Conservation (phyloP, 2,797 vertebrate genomes). For the Serranus cabrilla region DNA sequence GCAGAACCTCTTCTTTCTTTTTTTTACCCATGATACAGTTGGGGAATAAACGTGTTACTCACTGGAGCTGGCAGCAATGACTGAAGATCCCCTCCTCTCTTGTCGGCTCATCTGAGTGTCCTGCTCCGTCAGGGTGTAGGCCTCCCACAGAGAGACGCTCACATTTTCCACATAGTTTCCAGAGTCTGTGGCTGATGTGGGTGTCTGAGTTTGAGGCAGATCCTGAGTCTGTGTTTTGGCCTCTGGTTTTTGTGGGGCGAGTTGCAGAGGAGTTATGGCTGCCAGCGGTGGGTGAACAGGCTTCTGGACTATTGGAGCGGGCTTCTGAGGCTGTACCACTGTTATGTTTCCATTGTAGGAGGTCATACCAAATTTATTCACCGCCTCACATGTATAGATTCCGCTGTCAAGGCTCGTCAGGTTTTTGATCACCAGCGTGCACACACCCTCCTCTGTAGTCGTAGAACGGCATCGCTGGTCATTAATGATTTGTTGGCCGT, state of each 20-base stretch:
- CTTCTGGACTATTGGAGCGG: slow-evolving; percentile 41
- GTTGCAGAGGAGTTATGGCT: slow-evolving; percentile 87
- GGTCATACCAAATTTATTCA: slow-evolving; percentile 90
- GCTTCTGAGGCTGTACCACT: slow-evolving; percentile 81
- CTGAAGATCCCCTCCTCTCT: slow-evolving; percentile 71
- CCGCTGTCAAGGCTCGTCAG: slow-evolving; percentile 87
- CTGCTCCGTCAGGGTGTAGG: slow-evolving; percentile 79
- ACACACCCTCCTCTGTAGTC: slow-evolving; percentile 86
- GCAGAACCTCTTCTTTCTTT: too few relatives aligned
- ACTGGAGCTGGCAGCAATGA: slow-evolving; percentile 79
- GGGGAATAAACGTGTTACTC: slow-evolving; percentile 39
- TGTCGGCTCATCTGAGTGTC: slow-evolving; percentile 51
- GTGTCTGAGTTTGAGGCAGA: slow-evolving; percentile 74
- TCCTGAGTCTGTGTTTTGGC: slow-evolving; percentile 32
- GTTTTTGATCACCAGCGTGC: slow-evolving; percentile 88
- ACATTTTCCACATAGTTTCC: slow-evolving; percentile 72
- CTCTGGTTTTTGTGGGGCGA: slow-evolving; percentile 58
- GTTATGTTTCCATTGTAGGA: slow-evolving; percentile 92
- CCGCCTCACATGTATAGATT: slow-evolving; percentile 91
- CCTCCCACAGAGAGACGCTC: slow-evolving; percentile 80
- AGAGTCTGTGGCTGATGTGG: slow-evolving; percentile 23
- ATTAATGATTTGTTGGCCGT: slow-evolving; percentile 82
- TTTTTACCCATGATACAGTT: not conserved
- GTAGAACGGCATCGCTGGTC: slow-evolving; percentile 87
- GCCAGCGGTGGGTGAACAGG: slow-evolving; percentile 68